These are phyloP conservation scores for Scalopus aquaticus DNA, from an alignment of 2,113 vertebrate genomes.

Conservation along the genomic window DNA sequence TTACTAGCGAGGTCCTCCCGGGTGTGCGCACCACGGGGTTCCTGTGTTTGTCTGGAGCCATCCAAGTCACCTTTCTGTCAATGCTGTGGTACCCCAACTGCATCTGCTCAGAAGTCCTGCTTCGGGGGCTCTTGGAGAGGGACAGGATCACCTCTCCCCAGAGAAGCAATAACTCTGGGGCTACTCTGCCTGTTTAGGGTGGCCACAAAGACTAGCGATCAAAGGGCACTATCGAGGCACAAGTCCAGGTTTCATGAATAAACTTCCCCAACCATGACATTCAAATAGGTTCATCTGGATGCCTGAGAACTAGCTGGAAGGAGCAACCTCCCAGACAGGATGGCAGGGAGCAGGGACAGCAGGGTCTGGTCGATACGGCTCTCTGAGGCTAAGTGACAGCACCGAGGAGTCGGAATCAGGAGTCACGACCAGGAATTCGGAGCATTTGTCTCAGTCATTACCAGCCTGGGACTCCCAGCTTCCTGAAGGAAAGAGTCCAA, in stretches of 20 bases:
- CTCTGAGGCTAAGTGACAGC: not conserved
- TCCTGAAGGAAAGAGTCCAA: slow-evolving; percentile 41
- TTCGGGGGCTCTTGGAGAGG: not conserved
- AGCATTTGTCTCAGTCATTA: slow-evolving; percentile 25
- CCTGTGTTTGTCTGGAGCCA: not conserved
- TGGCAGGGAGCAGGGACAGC: not conserved
- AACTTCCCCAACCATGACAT: slow-evolving; percentile 64
- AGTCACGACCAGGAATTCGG: slow-evolving; percentile 51
- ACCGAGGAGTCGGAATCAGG: not conserved
- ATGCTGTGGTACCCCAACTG: not conserved
- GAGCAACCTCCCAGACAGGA: not conserved
- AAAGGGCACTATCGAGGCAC: slow-evolving; percentile 18
- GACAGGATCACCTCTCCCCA: not conserved
- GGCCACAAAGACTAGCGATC: not conserved
- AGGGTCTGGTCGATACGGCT: not conserved
- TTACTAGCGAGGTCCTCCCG: not conserved
- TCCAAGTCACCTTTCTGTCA: not conserved
- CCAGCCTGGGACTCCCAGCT: slow-evolving; percentile 11
- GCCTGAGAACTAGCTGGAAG: not conserved
- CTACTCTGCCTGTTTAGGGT: not conserved
- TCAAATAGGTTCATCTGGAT: slow-evolving; percentile 55
- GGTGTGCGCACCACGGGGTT: not conserved
- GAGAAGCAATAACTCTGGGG: not conserved
- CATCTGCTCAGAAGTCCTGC: not conserved
- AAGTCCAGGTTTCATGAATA: slow-evolving; percentile 43